Conservation (phyloP, 35 echinoderm and acorn worm genomes). For the Diadema setosum region DNA sequence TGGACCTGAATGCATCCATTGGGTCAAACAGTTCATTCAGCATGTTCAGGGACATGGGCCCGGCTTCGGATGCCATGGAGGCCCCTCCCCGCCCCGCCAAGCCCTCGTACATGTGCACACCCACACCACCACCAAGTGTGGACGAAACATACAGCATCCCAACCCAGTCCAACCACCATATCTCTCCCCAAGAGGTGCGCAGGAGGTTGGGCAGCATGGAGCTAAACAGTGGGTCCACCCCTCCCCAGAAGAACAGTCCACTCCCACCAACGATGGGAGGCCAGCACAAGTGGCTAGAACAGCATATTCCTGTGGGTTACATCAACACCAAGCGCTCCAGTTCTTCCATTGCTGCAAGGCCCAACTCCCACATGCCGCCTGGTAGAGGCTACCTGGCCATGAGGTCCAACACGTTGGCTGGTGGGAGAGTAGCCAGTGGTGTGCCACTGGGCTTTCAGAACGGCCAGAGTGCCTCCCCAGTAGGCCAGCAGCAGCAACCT, state of each 20-base stretch:
- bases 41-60: not conserved
- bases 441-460: not conserved
- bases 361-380: not conserved
- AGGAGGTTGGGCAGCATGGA: not conserved
- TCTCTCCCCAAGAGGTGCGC: not conserved
- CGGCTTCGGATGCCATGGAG: not conserved
- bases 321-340: not conserved
- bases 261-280: not conserved
- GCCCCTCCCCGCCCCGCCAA: constrained; percentile 28
- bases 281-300: constrained; percentile 39
- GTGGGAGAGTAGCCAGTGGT: not conserved
- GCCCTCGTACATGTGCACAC: not conserved
- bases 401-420: not conserved
- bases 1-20: not conserved
- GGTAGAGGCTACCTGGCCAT: not conserved
- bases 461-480: not conserved
- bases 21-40: not conserved
- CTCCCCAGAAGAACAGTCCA: not conserved
- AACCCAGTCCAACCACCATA: not conserved
- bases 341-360: not conserved
- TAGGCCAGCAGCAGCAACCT: not conserved
- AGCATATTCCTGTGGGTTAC: not conserved
- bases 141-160: constrained; percentile 39
- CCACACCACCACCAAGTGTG: constrained; percentile 36
- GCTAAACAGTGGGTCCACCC: not conserved